phyloP scores from a whole-genome alignment of 2,797 vertebrate species.

The Oryzias sinensis region DNA sequence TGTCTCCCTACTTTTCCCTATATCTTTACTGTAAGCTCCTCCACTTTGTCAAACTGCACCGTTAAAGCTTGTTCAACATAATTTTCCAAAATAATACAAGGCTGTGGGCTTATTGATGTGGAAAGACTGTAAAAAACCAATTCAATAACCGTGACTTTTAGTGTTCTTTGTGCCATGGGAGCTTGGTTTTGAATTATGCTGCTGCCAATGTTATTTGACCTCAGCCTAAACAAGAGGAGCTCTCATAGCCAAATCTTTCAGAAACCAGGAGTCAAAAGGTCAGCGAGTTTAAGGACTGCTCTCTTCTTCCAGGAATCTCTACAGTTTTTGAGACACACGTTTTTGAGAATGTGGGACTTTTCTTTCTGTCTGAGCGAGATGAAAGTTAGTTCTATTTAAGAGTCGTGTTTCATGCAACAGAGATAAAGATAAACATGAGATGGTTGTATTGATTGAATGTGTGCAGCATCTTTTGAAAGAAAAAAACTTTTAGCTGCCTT shows the following conservation, averaged over 20 bases:
- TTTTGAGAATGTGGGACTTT: not conserved
- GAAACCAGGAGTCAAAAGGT: constrained; percentile 21
- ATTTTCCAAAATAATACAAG: too few species aligned
- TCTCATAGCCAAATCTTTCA: constrained; percentile 27
- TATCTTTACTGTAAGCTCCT: constrained; percentile 35
- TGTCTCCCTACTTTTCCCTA: constrained; percentile 22
- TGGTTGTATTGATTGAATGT: constrained; percentile 59
- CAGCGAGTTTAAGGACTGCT: constrained; percentile 11
- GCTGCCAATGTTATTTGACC: constrained; percentile 70
- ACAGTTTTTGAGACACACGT: not conserved
- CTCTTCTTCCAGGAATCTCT: not conserved
- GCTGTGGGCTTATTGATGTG: constrained; percentile 18
- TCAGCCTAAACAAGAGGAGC: constrained; percentile 52
- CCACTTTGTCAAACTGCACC: constrained; percentile 4
- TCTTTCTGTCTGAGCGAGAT: constrained; percentile 13
- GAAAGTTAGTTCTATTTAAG: constrained; percentile 35
- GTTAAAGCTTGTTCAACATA: not conserved
- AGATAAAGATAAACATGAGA: constrained; percentile 34
- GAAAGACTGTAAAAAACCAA: constrained; percentile 55
- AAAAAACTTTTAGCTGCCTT: constrained; percentile 43
- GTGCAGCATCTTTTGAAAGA: constrained; percentile 33
- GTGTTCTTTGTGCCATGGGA: constrained; percentile 61
- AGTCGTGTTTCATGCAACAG: constrained; percentile 53
- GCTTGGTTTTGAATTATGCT: constrained; percentile 74
- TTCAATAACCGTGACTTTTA: constrained; percentile 66